phyloP scores from a whole-genome alignment of 2,888 invertebrate genomes.

The Cerastis rubricosa region DNA sequence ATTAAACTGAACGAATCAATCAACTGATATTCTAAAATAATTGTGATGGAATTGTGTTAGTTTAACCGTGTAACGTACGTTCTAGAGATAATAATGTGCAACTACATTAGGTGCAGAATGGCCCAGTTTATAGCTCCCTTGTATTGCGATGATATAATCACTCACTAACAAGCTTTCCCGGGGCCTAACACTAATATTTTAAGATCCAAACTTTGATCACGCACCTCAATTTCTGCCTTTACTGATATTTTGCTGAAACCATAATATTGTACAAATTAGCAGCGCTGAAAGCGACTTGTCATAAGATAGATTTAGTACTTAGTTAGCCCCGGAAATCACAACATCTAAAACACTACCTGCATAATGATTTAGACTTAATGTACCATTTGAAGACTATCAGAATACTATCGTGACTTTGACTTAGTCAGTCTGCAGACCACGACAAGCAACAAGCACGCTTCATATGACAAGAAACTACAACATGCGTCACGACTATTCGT shows the following conservation, averaged over 20 bases:
- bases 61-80: slow-evolving; percentile 78
- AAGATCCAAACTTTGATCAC: slow-evolving; percentile 11
- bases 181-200: not conserved
- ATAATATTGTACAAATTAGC: slow-evolving; percentile 46
- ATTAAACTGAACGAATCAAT: slow-evolving; percentile 85
- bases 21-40: slow-evolving; percentile 90
- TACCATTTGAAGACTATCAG: slow-evolving; percentile 19
- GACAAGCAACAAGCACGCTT: slow-evolving; percentile 12
- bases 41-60: slow-evolving; percentile 90
- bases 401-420: slow-evolving; percentile 20
- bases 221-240: slow-evolving; percentile 9
- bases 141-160: slow-evolving; percentile 40
- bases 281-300: slow-evolving; percentile 48
- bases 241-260: slow-evolving; percentile 22
- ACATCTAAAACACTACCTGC: not conserved
- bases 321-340: slow-evolving; percentile 17
- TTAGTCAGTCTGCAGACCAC: slow-evolving; percentile 13
- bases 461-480: slow-evolving; percentile 18
- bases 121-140: slow-evolving; percentile 55
- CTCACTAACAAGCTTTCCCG: slow-evolving; percentile 3
- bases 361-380: not conserved
- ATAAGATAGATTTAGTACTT: slow-evolving; percentile 30
- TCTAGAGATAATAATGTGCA: slow-evolving; percentile 68
- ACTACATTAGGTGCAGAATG: slow-evolving; percentile 54
- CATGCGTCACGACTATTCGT: slow-evolving; percentile 42